Conservation (phyloP, 2,113 vertebrate genomes). For the Hemiprocne comata region DNA sequence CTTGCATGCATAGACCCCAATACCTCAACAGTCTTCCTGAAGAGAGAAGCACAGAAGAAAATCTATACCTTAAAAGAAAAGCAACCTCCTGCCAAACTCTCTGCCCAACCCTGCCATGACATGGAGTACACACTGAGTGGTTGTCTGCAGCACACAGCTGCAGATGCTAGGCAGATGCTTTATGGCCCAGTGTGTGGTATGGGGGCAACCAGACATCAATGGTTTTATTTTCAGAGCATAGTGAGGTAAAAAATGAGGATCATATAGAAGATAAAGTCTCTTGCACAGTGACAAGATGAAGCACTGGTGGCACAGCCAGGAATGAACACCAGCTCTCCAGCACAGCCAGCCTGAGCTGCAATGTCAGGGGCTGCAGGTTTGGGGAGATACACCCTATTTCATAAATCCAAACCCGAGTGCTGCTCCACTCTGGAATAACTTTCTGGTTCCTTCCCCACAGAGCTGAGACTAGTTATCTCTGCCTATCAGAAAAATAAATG, state of each 20-base stretch:
- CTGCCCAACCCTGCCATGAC: background rate
- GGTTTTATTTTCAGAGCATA: background rate
- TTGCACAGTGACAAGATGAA: background rate
- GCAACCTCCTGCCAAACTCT: background rate
- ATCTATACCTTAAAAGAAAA: background rate
- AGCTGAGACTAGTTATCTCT: background rate
- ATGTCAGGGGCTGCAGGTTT: background rate
- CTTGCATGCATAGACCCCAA: background rate
- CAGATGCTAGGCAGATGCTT: background rate
- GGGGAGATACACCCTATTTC: background rate
- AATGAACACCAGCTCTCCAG: background rate
- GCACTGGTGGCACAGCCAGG: background rate
- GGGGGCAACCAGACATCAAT: background rate
- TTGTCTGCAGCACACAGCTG: background rate
- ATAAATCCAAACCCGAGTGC: background rate
- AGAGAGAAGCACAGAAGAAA: background rate
- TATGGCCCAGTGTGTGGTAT: no score
- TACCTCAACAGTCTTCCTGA: background rate
- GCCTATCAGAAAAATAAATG: background rate
- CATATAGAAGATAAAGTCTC: background rate
- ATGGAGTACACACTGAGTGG: background rate
- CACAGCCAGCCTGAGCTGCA: background rate
- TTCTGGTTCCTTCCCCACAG: background rate
- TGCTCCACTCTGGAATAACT: background rate
- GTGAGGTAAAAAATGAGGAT: background rate